Conservation (phyloP, 2,113 vertebrate species). For the Corapipo altera region DNA sequence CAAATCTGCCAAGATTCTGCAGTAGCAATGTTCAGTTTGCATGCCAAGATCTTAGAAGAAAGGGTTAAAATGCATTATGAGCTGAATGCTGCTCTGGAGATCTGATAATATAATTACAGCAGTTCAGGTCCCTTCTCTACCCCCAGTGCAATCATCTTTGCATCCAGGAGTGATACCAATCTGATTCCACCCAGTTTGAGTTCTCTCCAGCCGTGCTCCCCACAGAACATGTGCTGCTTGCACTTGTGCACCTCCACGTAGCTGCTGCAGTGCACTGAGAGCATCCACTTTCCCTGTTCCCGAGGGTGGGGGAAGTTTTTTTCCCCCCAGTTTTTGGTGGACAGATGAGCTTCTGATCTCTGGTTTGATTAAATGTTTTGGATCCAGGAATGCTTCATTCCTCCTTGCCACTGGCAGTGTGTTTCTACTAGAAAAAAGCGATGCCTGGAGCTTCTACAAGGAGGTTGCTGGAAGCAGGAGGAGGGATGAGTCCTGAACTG, state of each 20-base stretch:
- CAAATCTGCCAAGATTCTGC: not conserved
- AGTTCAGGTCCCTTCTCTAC: constrained; percentile 3
- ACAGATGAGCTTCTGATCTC: not conserved
- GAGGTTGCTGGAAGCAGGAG: not conserved
- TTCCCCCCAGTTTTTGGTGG: not conserved
- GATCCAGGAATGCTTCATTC: not conserved
- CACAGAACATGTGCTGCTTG: not conserved
- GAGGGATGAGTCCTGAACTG: not conserved
- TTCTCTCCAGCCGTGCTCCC: not conserved
- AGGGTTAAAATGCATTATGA: not conserved
- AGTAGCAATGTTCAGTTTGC: not conserved
- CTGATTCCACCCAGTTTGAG: not conserved
- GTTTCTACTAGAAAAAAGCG: not conserved
- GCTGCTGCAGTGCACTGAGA: not conserved
- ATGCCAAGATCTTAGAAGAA: not conserved
- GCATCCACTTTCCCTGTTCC: not conserved
- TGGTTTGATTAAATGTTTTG: not conserved
- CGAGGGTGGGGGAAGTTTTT: not conserved
- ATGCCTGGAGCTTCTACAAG: not conserved
- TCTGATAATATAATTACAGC: constrained; percentile 22
- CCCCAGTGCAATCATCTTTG: not conserved
- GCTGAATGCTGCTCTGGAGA: not conserved
- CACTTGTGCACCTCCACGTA: not conserved
- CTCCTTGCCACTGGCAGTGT: not conserved
- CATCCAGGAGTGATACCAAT: not conserved